Evolutionary conservation across 2,888 invertebrate genomes (phyloP).

Genomic region (Cryptocephalus primarius): DNA sequence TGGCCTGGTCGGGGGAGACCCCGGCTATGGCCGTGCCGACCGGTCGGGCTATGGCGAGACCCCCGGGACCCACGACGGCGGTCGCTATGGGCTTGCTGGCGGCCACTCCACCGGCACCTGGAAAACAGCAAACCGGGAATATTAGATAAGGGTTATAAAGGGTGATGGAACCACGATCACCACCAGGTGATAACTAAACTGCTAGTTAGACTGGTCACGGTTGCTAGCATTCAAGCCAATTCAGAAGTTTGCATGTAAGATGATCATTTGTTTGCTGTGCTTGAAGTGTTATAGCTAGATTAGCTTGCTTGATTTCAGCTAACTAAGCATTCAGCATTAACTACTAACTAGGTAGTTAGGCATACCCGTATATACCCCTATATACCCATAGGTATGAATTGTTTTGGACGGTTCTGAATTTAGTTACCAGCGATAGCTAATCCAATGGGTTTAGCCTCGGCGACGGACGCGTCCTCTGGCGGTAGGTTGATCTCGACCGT

Average conservation of each 20-base stretch:
- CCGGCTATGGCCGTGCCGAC: slow-evolving; percentile 68
- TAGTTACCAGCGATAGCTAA: slow-evolving; percentile 35
- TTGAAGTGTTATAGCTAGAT: no score
- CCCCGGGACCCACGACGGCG: slow-evolving; percentile 58
- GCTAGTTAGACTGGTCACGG: no score
- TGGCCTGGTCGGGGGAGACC: slow-evolving; percentile 42
- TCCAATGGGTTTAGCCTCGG: slow-evolving; percentile 67
- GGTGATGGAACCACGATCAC: no score
- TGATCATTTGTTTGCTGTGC: no score
- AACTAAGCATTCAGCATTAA: no score
- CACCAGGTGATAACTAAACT: no score
- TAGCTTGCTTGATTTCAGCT: no score
- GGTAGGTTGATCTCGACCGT: slow-evolving; percentile 42
- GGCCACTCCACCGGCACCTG: slow-evolving; percentile 61
- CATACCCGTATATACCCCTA: no score
- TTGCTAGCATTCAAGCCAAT: no score
- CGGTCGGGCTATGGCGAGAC: slow-evolving; percentile 59
- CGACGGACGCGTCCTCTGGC: slow-evolving; percentile 51
- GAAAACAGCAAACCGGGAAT: slow-evolving; percentile 11
- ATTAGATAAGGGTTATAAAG: neutral
- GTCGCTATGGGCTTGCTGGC: slow-evolving; percentile 60
- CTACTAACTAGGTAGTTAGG: no score
- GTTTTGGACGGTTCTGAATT: neutral
- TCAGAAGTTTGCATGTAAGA: no score
- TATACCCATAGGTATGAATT: no score